phyloP scores from a whole-genome alignment of 2,888 invertebrate species.

The Synergus gifuensis region DNA sequence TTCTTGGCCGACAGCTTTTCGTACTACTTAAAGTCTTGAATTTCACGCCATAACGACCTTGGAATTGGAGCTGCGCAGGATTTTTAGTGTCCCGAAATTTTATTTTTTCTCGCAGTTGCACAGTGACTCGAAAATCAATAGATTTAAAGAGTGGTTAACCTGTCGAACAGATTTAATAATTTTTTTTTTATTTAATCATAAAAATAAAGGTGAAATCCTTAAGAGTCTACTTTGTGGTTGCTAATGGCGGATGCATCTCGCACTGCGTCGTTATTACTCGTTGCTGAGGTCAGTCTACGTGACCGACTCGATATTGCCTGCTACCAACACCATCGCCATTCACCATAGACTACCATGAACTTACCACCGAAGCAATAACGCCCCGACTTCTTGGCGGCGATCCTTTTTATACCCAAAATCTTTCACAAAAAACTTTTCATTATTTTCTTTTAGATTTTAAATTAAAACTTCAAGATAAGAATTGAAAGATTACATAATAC shows the following conservation, averaged over 20 bases:
- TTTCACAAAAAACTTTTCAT: conserved; percentile 9
- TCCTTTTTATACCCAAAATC: conserved; percentile 39
- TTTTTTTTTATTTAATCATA: not conserved
- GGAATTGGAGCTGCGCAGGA: too few species aligned
- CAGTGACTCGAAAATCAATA: too few species aligned
- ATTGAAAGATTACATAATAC: not conserved
- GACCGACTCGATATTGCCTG: conserved; percentile 75
- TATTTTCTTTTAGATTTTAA: not conserved
- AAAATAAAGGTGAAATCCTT: conserved; percentile 2
- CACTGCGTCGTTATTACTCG: conserved; percentile 73
- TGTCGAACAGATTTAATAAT: too few species aligned
- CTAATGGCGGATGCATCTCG: conserved; percentile 31
- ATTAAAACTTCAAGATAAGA: not conserved
- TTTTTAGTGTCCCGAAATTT: too few species aligned
- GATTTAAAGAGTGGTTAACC: too few species aligned
- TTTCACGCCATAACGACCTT: too few species aligned
- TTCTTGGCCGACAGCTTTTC: too few species aligned
- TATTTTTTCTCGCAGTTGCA: too few species aligned
- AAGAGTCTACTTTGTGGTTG: conserved; percentile 3
- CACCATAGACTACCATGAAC: conserved; percentile 61
- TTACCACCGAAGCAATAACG: conserved; percentile 73
- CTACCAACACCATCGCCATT: conserved; percentile 66
- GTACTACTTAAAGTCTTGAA: too few species aligned
- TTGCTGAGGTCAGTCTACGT: conserved; percentile 77
- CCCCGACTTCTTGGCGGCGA: conserved; percentile 52